Percentiles rank a stretch among this genome's conserved stretches.
phyloP scores from a whole-genome alignment of 1,140 invertebrate species.

The Nylanderia fulva region DNA sequence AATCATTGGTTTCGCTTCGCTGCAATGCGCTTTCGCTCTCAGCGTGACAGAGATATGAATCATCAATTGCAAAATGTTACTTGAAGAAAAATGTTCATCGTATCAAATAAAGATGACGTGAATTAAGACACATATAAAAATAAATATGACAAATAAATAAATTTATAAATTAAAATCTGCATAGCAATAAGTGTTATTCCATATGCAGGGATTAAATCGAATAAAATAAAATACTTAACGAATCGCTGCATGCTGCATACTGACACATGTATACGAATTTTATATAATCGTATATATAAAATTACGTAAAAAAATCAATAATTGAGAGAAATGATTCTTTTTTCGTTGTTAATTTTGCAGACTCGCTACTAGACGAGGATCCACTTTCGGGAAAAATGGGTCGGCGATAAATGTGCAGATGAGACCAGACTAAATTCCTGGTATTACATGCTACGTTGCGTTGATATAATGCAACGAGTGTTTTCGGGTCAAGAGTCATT shows the following conservation, averaged over 20 bases:
- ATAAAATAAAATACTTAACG: background rate
- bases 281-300: background rate
- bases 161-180: background rate
- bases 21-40: constrained; percentile 28
- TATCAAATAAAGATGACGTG: background rate
- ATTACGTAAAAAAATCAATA: background rate
- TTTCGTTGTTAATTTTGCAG: background rate
- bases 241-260: too few species aligned
- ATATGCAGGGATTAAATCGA: background rate
- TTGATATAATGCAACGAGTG: constrained; percentile 45
- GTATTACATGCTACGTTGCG: constrained; percentile 32
- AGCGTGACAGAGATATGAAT: constrained; percentile 23
- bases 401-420: constrained; percentile 21
- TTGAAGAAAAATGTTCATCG: background rate
- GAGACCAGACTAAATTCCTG: constrained; percentile 35
- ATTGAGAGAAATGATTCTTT: background rate
- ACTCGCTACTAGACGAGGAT: background rate
- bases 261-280: too few species aligned
- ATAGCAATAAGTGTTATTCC: too few species aligned
- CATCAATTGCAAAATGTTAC: constrained; percentile 6
- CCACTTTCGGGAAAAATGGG: background rate
- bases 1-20: constrained; percentile 31
- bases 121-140: background rate
- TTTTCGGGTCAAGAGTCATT: constrained; percentile 50
- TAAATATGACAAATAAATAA: background rate